These are phyloP conservation scores for Meghimatium bilineatum DNA, from an alignment of 2,888 invertebrate genomes.

Conservation along the genomic window DNA sequence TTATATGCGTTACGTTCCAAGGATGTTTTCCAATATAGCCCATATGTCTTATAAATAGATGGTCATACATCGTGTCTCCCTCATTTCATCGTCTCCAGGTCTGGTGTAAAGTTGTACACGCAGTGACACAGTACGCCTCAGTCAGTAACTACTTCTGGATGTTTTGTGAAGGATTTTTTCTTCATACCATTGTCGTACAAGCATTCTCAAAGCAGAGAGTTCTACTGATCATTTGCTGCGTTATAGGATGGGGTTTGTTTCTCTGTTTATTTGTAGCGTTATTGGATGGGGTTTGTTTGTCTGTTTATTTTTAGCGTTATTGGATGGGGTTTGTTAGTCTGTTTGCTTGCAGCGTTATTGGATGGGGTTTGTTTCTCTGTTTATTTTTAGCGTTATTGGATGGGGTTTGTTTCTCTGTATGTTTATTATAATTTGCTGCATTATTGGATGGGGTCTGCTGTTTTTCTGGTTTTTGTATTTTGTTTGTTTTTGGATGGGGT, in stretches of 20 bases:
- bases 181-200: constrained; percentile 93
- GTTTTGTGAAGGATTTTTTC: constrained; percentile 80
- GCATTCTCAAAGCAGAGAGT: constrained; percentile 93
- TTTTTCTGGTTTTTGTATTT: too few species aligned
- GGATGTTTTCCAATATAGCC: too few species aligned
- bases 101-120: constrained; percentile 89
- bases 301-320: neutral
- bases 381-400: too few species aligned
- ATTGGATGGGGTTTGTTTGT: neutral
- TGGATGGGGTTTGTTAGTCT: too few species aligned
- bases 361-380: too few species aligned
- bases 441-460: too few species aligned
- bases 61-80: neutral
- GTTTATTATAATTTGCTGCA: constrained; percentile 88
- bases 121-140: constrained; percentile 90
- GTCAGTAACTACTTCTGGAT: constrained; percentile 97
- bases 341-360: too few species aligned
- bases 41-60: too few species aligned
- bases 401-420: too few species aligned
- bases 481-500: too few species aligned
- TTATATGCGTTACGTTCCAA: too few species aligned
- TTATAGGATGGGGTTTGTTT: constrained; percentile 85
- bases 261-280: too few species aligned
- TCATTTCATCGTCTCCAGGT: constrained; percentile 78
- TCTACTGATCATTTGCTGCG: constrained; percentile 88